These are phyloP conservation scores for Pipistrellus nathusii DNA, from an alignment of 2,797 vertebrate genomes.

Conservation along the genomic window DNA sequence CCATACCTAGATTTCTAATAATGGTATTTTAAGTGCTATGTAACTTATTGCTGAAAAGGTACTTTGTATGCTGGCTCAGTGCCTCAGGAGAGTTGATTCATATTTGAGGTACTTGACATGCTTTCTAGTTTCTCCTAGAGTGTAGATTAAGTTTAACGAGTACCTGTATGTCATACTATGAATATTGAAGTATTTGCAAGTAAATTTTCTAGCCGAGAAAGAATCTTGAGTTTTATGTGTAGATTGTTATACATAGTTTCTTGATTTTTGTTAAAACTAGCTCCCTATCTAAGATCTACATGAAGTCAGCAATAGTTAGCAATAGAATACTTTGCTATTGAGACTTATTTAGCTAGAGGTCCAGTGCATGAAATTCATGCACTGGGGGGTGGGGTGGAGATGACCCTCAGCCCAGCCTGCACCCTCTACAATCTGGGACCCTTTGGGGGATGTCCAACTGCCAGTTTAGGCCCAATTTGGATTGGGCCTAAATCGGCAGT, in stretches of 20 bases:
- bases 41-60: neutral
- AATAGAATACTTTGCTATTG: neutral
- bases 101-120: neutral
- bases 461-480: too few species aligned
- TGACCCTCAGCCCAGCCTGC: too few species aligned
- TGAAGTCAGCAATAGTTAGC: conserved; percentile 20
- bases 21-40: neutral
- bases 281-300: neutral
- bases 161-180: neutral
- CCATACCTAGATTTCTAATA: neutral
- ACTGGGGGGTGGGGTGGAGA: too few species aligned
- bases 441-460: too few species aligned
- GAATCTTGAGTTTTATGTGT: neutral
- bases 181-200: neutral
- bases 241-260: neutral
- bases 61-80: conserved; percentile 9
- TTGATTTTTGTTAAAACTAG: neutral
- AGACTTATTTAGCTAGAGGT: neutral
- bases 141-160: neutral
- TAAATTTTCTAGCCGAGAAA: conserved; percentile 1
- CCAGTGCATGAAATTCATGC: too few species aligned
- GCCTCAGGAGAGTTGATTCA: neutral
- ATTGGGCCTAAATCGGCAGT: too few species aligned
- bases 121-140: conserved; percentile 2
- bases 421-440: too few species aligned